Evolutionary conservation across 2,113 vertebrate species (phyloP), one percentile per base, ranked within the genome.

Genomic region (Colius striatus): DNA sequence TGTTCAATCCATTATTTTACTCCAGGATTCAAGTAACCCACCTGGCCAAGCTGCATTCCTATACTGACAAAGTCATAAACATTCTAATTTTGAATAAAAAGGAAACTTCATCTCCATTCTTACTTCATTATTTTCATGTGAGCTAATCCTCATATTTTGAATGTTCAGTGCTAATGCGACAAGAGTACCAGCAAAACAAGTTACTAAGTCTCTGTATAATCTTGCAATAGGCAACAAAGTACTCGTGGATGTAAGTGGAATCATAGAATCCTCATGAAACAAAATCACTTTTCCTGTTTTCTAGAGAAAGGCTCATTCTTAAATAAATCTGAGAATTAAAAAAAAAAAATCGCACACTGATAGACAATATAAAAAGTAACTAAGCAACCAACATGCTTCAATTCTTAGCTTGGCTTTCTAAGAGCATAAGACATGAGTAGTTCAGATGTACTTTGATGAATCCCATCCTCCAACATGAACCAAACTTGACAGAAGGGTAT

Each of bases 191-290:
- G 67, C 73, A 93, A 90, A 91, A 82, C 1, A 1, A 81, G 62
- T 61, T 65, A 45, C 12, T 68, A 78, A 63, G 65, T 25, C 30
- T 63, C 38, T 27, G 36, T 7, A n/a, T 38, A 23, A 60, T 45
- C 48, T 43, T 76, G 51, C 47, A 85, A 45, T 11, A 27, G 23
- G 10, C 61, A 84, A 53, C 32, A 79, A 63, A 38, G 36, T 10
- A 65, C 9, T 11, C 0, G 0, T 16, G 60, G 45, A 87, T 23
- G 8, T 14, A 58, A 47, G 41, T 62, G 61, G 29, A 73, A 57
- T 57, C 41, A 29, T 87, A 87, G 41, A 54, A 0, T 2, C 10
- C 9, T 71, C 22, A 34, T 12, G 5, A 94, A 91, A 88, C 55
- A 76, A 80, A 88, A 74, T 6, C 12, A 50, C 5, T 16, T 47